These are phyloP conservation scores for Colius striatus DNA, from an alignment of 2,113 vertebrate species.

Conservation along the genomic window DNA sequence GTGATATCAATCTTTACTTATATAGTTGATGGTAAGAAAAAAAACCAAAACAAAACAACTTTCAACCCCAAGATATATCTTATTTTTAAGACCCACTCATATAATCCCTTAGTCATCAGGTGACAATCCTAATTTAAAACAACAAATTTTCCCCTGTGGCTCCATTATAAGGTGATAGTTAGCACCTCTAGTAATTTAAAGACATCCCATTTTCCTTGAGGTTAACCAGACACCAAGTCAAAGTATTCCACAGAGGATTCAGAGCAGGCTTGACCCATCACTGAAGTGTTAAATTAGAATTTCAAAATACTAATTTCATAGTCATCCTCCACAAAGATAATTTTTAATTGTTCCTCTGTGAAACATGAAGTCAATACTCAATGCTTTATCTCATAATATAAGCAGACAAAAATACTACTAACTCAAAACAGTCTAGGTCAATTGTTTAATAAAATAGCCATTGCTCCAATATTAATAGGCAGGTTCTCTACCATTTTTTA, in stretches of 20 bases:
- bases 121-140: neutral
- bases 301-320: conserved; percentile 49
- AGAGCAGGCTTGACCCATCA: conserved; percentile 29
- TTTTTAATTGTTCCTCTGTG: conserved; percentile 41
- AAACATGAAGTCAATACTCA: conserved; percentile 26
- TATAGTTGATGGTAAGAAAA: neutral
- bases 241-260: conserved; percentile 46
- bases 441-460: conserved; percentile 3
- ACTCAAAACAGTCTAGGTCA: conserved; percentile 21
- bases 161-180: conserved; percentile 23
- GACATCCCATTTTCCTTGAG: conserved; percentile 56
- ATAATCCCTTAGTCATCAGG: neutral
- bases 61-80: neutral
- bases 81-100: neutral
- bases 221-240: conserved; percentile 61
- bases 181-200: conserved; percentile 27
- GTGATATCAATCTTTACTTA: neutral
- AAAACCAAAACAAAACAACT: neutral
- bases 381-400: conserved; percentile 36
- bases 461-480: neutral
- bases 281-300: conserved; percentile 61
- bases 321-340: conserved; percentile 26
- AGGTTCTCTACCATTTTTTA: neutral
- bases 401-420: conserved; percentile 29
- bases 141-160: neutral